A percentile compares a stretch with the other conserved stretches of the same genome.
Conservation (phyloP, 2,888 invertebrate genomes). For the Xylota segnis region DNA sequence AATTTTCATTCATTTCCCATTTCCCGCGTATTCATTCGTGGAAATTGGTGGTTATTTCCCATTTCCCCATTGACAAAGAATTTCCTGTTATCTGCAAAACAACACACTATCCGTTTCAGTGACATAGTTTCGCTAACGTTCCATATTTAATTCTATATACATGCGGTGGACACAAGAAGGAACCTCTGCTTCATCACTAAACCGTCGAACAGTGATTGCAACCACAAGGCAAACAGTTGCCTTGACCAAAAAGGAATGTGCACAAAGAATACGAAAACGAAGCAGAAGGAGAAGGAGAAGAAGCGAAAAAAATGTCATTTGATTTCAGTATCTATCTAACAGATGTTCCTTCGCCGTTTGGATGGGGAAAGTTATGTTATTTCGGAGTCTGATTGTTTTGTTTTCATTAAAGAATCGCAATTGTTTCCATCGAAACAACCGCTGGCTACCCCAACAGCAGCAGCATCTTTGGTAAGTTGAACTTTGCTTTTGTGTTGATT, state of each 20-base stretch:
- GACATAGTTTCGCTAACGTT: conserved; percentile 73
- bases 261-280: conserved; percentile 8
- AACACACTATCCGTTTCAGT: conserved; percentile 74
- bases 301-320: conserved; percentile 64
- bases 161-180: conserved; percentile 53
- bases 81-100: conserved; percentile 57
- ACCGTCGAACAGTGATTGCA: conserved; percentile 45
- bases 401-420: conserved; percentile 63
- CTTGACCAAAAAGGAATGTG: conserved; percentile 58
- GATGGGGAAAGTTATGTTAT: conserved; percentile 75
- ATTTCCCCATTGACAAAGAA: conserved; percentile 46
- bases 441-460: conserved; percentile 31
- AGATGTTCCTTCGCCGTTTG: conserved; percentile 67
- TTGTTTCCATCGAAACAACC: conserved; percentile 31
- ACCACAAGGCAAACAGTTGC: conserved; percentile 6
- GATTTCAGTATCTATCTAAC: conserved; percentile 40
- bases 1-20: conserved; percentile 78
- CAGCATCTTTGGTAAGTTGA: conserved; percentile 48
- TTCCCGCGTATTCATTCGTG: conserved; percentile 65
- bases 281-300: conserved; percentile 39
- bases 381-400: conserved; percentile 54
- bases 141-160: conserved; percentile 56
- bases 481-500: conserved; percentile 48
- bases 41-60: conserved; percentile 49
- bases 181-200: conserved; percentile 49